phyloP scores from a whole-genome alignment of 1,140 invertebrate genomes.

The Drosophila sechellia region DNA sequence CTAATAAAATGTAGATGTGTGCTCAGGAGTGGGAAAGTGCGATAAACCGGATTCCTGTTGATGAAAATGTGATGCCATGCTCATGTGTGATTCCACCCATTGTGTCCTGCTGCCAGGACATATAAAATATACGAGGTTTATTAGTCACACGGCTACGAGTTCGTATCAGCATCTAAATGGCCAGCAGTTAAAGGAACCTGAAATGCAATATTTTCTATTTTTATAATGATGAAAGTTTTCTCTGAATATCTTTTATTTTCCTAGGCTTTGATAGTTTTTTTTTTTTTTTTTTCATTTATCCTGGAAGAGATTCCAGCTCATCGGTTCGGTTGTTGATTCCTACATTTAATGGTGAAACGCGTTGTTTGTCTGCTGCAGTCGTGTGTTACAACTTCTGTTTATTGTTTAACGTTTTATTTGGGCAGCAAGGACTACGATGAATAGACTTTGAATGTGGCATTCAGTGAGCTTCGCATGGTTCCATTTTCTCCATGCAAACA shows the following conservation, averaged over 20 bases:
- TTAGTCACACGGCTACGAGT: slow-evolving; percentile 34
- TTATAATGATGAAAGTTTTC: not conserved
- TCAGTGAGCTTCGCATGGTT: not conserved
- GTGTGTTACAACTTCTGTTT: slow-evolving; percentile 44
- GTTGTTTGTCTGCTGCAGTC: slow-evolving; percentile 38
- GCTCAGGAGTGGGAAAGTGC: slow-evolving; percentile 8
- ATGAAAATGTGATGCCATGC: slow-evolving; percentile 42
- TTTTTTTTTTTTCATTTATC: not conserved
- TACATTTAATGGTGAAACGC: slow-evolving; percentile 4
- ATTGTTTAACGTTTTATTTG: slow-evolving; percentile 49
- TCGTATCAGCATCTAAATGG: slow-evolving; percentile 17
- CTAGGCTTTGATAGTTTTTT: not conserved
- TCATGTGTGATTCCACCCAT: slow-evolving; percentile 30
- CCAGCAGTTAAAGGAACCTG: not conserved
- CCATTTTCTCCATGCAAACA: slow-evolving; percentile 5
- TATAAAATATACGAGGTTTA: slow-evolving; percentile 47
- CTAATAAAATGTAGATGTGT: slow-evolving; percentile 59
- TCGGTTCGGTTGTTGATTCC: slow-evolving; percentile 43
- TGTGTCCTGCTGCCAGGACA: slow-evolving; percentile 26
- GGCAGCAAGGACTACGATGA: slow-evolving; percentile 23
- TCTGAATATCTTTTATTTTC: not conserved
- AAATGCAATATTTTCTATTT: slow-evolving; percentile 8
- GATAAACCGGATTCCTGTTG: slow-evolving; percentile 44
- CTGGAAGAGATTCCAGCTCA: slow-evolving; percentile 24
- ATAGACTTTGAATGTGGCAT: slow-evolving; percentile 8